Evolutionary conservation across 2,113 vertebrate species (phyloP).

Genomic region (Istiophorus platypterus): DNA sequence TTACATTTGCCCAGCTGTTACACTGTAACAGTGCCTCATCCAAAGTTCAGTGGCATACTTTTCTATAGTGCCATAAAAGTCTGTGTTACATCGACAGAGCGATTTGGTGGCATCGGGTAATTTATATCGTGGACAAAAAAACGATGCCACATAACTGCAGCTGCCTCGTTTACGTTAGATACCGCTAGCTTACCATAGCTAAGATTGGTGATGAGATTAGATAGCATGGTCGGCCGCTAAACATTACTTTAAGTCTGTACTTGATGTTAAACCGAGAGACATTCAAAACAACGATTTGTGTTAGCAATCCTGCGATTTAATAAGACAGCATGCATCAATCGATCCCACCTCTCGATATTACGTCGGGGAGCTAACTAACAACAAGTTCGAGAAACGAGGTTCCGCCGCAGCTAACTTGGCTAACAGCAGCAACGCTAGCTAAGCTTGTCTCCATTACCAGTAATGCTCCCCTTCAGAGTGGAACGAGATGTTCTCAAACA

Average conservation of each 20-base stretch:
- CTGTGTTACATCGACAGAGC: neutral
- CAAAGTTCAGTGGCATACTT: neutral
- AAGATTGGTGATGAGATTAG: constrained; percentile 60
- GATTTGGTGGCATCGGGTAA: too few relatives aligned
- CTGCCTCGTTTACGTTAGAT: neutral
- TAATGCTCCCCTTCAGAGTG: constrained; percentile 46
- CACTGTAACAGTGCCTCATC: neutral
- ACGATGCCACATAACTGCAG: neutral
- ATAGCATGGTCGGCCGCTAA: constrained; percentile 50
- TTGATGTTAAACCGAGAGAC: neutral
- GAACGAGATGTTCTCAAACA: constrained; percentile 15
- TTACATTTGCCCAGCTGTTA: neutral
- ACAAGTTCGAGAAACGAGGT: constrained; percentile 58
- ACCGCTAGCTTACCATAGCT: constrained; percentile 16
- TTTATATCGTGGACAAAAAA: neutral
- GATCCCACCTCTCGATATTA: neutral
- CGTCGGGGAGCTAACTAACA: neutral
- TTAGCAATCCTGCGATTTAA: accelerated
- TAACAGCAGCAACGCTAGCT: constrained; percentile 70
- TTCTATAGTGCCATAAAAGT: too few relatives aligned
- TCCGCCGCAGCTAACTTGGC: constrained; percentile 66
- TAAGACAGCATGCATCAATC: neutral
- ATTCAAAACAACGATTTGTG: neutral
- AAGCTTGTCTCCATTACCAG: constrained; percentile 55
- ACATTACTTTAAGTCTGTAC: neutral